Percentiles rank a stretch among this genome's conserved stretches.
Conservation (phyloP, 2,113 vertebrate species). For the Polypterus bichir region DNA sequence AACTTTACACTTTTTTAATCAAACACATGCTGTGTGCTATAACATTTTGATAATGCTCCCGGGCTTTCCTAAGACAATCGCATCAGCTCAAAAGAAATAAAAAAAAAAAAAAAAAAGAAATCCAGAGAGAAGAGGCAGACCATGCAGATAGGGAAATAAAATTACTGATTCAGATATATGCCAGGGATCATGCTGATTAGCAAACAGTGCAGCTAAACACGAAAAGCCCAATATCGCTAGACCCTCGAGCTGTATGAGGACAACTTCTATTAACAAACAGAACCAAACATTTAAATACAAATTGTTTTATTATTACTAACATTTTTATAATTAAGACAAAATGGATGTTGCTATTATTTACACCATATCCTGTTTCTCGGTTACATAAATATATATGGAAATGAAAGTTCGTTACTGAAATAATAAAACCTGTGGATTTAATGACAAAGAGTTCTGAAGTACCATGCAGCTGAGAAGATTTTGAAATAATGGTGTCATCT, state of each 20-base stretch:
- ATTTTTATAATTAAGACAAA: no score
- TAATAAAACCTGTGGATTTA: no score
- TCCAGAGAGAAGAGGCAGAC: background rate
- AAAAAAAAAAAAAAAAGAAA: conserved; percentile 15
- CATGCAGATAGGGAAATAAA: conserved; percentile 17
- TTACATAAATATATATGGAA: no score
- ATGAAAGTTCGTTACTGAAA: no score
- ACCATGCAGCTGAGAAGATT: no score
- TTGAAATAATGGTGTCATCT: no score
- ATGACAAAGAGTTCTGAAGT: no score
- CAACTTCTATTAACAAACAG: background rate
- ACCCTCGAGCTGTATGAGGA: conserved; percentile 26
- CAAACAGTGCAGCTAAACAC: conserved; percentile 14
- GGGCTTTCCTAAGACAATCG: conserved; percentile 49
- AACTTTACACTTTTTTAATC: conserved; percentile 60
- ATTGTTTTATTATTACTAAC: no score
- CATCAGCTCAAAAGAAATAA: conserved; percentile 51
- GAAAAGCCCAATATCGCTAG: conserved; percentile 15
- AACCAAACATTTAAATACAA: no score
- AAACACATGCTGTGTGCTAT: conserved; percentile 46
- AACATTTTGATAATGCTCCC: conserved; percentile 39
- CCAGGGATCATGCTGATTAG: conserved; percentile 24
- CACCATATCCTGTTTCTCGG: no score
- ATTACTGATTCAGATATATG: conserved; percentile 22
- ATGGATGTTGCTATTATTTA: no score